phyloP scores from a whole-genome alignment of 2,797 vertebrate species.

The Microcaecilia unicolor region DNA sequence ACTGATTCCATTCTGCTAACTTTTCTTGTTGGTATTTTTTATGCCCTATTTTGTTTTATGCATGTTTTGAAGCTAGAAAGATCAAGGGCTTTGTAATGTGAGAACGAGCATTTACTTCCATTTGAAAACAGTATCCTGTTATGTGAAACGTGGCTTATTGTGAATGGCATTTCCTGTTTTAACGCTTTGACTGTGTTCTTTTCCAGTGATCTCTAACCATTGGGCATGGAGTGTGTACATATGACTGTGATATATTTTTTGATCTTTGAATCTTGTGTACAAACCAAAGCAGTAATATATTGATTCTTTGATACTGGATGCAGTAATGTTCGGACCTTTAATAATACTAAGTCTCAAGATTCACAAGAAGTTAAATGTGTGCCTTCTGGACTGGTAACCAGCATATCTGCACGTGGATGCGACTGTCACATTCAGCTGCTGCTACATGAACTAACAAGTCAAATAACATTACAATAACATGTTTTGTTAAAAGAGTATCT shows the following conservation, averaged over 20 bases:
- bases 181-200: slow-evolving; percentile 35
- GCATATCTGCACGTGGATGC: slow-evolving; percentile 15
- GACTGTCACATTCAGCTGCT: slow-evolving; percentile 29
- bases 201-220: slow-evolving; percentile 84
- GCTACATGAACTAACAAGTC: slow-evolving; percentile 21
- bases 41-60: too few relatives aligned
- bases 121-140: too few relatives aligned
- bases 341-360: slow-evolving; percentile 23
- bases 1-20: too few relatives aligned
- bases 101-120: too few relatives aligned
- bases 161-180: too few relatives aligned
- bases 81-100: too few relatives aligned
- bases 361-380: background rate
- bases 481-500: slow-evolving; percentile 3
- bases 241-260: slow-evolving; percentile 80
- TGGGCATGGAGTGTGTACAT: slow-evolving; percentile 76
- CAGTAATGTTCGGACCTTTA: slow-evolving; percentile 41
- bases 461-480: background rate
- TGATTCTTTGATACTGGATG: slow-evolving; percentile 60
- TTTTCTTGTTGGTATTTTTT: too few relatives aligned
- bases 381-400: background rate
- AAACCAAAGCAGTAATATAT: slow-evolving; percentile 88
- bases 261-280: slow-evolving; percentile 61
- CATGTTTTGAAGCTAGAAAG: too few relatives aligned
- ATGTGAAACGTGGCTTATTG: too few relatives aligned